Base-by-base conservation (phyloP, 2,797 vertebrate genomes). In the Steatocranus sp. region DNA sequence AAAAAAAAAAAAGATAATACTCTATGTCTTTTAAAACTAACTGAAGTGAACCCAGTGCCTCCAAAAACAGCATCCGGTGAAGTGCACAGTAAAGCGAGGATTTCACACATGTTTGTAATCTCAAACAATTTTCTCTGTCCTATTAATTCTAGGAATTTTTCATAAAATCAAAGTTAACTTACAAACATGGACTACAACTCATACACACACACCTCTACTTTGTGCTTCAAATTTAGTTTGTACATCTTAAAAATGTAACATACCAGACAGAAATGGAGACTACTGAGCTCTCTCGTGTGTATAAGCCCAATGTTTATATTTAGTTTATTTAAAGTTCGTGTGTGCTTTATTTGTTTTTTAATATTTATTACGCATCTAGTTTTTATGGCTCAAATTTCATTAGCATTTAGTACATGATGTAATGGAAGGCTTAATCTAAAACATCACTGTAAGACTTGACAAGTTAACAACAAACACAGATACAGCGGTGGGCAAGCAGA, bases 101-200 rank as follows among this genome's bases (percentile, higher is more conserved):
- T 41, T 68, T 41, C 61, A 68, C 12, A 23, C 20, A 10, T 0
- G 20, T 6, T 41, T 41, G 63, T 15, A 23, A 41, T 41, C 0
- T 41, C 38, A 27, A 66, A 66, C 34, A 1, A 2, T 68, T 25
- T 68, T 43, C 8, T 58, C 54, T 1, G 54, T 32, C 2, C 5
- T 32, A 0, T 32, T 58, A 32, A 58, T 58, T 58, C 1, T 0
- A 3, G 0, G 54, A 58, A 14, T 63, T 38, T 11, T 38, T 38
- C 58, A 63, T 20, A 14, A 63, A n/a, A 20, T 4, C 7, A 63
- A 36, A 8, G 58, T 36, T 8, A 1, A 68, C 1, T 68, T 68
- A 7, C 8, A 68, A 41, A 25, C 20, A 41, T 41, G 12, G 63
- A 66, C 34, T 0, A 38, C 0, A 61, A 61, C 15, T 6, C 56